Evolutionary conservation across 1,140 invertebrate genomes (phyloP).

Genomic region (Paraescarpia echinospica): DNA sequence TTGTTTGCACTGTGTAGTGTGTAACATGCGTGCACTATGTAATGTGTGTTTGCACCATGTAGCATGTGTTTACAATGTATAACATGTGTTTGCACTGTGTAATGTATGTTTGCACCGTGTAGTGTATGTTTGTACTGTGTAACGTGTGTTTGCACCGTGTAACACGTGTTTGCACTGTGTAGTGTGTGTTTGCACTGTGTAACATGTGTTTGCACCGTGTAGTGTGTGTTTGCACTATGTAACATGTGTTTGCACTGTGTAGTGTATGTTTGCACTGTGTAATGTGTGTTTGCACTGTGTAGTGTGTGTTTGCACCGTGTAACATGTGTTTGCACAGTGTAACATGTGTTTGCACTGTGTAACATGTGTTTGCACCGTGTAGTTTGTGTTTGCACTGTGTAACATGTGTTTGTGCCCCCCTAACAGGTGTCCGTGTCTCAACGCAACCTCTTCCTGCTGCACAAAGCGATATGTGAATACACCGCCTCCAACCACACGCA

Average conservation of each 20-base stretch:
- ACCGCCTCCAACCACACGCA: not conserved
- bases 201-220: not conserved
- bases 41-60: too few species aligned
- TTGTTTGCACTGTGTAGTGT: too few species aligned
- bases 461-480: not conserved
- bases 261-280: not conserved
- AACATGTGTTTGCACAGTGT: not conserved
- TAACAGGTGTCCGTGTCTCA: not conserved
- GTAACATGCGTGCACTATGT: too few species aligned
- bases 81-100: not conserved
- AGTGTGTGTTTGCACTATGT: not conserved
- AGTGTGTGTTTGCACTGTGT: not conserved
- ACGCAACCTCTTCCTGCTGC: not conserved
- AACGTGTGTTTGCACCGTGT: not conserved
- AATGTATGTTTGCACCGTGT: not conserved
- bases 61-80: not conserved
- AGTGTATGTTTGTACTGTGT: not conserved
- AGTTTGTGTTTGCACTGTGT: too few species aligned
- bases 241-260: not conserved
- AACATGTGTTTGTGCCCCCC: too few species aligned
- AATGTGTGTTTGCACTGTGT: not conserved
- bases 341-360: not conserved
- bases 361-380: too few species aligned
- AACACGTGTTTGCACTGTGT: not conserved
- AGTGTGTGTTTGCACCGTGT: not conserved